Conservation (phyloP, 2,888 invertebrate genomes). For the Cataglyphis altisquamis region DNA sequence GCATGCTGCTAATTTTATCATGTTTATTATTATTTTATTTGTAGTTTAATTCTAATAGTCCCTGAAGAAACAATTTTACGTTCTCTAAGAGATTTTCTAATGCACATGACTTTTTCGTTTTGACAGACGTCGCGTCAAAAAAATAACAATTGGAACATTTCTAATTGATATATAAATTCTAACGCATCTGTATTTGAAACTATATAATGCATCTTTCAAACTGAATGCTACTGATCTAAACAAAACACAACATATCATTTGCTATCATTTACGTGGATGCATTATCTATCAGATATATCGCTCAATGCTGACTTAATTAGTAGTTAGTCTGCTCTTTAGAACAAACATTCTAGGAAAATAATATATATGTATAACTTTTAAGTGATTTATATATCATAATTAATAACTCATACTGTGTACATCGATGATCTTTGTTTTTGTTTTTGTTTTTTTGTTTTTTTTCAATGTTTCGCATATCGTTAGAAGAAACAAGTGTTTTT, state of each 20-base stretch:
- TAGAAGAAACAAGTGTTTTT: slow-evolving; percentile 22
- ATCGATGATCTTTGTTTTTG: not conserved
- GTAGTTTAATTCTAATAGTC: slow-evolving; percentile 26
- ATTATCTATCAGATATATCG: slow-evolving; percentile 43
- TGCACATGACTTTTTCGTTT: not conserved
- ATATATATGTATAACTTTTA: not conserved
- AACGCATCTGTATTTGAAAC: slow-evolving; percentile 6
- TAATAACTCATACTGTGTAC: slow-evolving; percentile 28
- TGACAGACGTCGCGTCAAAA: not conserved
- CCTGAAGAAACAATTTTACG: slow-evolving; percentile 15
- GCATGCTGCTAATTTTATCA: slow-evolving; percentile 76
- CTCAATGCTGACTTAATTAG: slow-evolving; percentile 50
- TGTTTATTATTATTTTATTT: slow-evolving; percentile 43
- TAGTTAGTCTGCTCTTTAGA: slow-evolving; percentile 40
- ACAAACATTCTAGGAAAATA: slow-evolving; percentile 35
- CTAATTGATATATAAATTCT: not conserved
- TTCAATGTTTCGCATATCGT: slow-evolving; percentile 30
- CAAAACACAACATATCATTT: slow-evolving; percentile 46
- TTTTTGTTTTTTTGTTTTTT: not conserved
- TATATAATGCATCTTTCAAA: slow-evolving; percentile 39
- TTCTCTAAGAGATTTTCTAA: slow-evolving; percentile 34
- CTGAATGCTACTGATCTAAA: slow-evolving; percentile 45
- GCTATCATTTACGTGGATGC: slow-evolving; percentile 7
- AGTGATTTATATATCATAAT: slow-evolving; percentile 22
- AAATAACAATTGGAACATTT: slow-evolving; percentile 8